phyloP scores from a whole-genome alignment of 2,888 invertebrate species.

The Dyspetes luteomarginatus region DNA sequence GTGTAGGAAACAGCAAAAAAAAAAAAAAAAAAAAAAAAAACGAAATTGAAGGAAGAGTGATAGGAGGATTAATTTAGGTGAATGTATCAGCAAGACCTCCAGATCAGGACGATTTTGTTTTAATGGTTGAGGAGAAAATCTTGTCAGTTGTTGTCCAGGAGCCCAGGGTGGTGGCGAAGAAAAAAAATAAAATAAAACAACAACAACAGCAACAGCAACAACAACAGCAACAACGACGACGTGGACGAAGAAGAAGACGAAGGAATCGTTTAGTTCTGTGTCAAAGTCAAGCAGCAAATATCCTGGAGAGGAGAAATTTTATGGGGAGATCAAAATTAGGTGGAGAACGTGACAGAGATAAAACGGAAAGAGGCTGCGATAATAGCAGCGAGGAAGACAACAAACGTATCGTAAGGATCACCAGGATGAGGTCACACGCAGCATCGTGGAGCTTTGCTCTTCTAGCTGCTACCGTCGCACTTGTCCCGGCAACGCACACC shows the following conservation, averaged over 20 bases:
- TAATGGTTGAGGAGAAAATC: conserved; percentile 57
- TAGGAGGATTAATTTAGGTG: not conserved
- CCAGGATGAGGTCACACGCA: conserved; percentile 80
- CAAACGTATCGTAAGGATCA: conserved; percentile 64
- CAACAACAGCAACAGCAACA: conserved; percentile 40
- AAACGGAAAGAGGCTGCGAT: not conserved
- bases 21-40: not conserved
- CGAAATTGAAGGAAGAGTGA: not conserved
- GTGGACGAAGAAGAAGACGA: conserved; percentile 61
- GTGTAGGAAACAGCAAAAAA: not conserved
- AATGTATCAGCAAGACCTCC: not conserved
- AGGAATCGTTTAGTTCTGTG: conserved; percentile 68
- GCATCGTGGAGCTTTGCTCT: conserved; percentile 84
- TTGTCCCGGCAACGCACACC: conserved; percentile 86
- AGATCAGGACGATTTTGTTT: conserved; percentile 30
- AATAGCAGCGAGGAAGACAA: conserved; percentile 51
- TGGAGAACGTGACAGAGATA: not conserved
- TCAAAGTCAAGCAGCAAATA: conserved; percentile 70
- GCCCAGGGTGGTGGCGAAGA: conserved; percentile 51
- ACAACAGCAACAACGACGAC: conserved; percentile 60
- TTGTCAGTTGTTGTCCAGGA: conserved; percentile 50
- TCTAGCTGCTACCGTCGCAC: conserved; percentile 83
- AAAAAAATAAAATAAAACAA: not conserved
- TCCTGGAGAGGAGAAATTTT: conserved; percentile 17
- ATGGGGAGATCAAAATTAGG: conserved; percentile 11